A percentile compares a stretch with the other conserved stretches of the same genome.
These are phyloP conservation scores for Acronicta alni DNA, from an alignment of 2,888 invertebrate genomes.

Conservation along the genomic window DNA sequence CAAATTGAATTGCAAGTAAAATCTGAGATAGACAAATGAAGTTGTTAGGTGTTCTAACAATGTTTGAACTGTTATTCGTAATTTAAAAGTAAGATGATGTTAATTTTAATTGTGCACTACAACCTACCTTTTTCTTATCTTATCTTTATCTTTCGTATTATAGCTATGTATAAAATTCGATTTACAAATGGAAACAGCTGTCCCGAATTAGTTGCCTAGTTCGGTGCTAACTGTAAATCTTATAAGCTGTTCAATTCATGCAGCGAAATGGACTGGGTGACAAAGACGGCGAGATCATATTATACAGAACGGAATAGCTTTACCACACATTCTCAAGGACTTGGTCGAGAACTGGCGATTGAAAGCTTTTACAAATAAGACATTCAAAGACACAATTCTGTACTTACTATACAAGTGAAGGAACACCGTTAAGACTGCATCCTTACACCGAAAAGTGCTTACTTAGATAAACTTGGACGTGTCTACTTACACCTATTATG, in stretches of 20 bases:
- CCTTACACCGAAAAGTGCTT: slow-evolving; percentile 4
- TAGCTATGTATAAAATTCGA: slow-evolving; percentile 7
- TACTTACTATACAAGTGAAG: neutral
- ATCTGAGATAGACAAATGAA: no score
- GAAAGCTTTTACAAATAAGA: neutral
- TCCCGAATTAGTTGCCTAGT: slow-evolving; percentile 10
- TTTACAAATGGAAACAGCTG: slow-evolving; percentile 13
- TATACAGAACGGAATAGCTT: neutral
- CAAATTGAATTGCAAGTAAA: slow-evolving; percentile 4
- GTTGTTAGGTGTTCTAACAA: no score
- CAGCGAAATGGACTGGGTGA: neutral
- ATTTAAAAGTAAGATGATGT: no score
- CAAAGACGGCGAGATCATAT: neutral
- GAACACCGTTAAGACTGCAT: no score
- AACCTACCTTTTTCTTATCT: slow-evolving; percentile 5
- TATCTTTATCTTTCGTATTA: no score
- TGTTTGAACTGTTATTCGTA: no score
- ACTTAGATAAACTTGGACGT: slow-evolving; percentile 13
- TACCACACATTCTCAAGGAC: slow-evolving; percentile 1
- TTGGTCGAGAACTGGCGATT: neutral
- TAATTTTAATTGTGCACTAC: neutral
- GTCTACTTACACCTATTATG: slow-evolving; percentile 21
- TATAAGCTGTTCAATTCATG: slow-evolving; percentile 4
- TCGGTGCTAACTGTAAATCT: slow-evolving; percentile 11
- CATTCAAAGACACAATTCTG: neutral